These are phyloP conservation scores for Drosophila anomelani DNA, from an alignment of 2,888 invertebrate genomes.

Conservation along the genomic window DNA sequence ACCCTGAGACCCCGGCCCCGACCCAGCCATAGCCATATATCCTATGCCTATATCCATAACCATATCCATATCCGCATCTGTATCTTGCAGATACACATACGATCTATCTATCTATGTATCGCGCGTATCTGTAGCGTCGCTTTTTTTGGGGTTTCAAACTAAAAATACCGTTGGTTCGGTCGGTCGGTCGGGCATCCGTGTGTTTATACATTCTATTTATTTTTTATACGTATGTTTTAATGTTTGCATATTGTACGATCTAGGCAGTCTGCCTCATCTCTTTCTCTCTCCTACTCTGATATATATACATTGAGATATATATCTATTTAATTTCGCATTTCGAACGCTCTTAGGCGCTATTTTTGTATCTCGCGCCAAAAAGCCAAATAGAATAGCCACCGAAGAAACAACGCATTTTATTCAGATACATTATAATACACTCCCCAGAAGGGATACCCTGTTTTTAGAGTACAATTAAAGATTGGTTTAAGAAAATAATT, in stretches of 20 bases:
- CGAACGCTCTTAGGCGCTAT: conserved; percentile 52
- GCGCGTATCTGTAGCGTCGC: conserved; percentile 22
- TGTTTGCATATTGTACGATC: conserved; percentile 45
- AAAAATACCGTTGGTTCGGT: conserved; percentile 50
- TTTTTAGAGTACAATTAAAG: not conserved
- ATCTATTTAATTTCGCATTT: conserved; percentile 70
- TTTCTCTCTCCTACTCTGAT: not conserved
- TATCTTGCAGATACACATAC: not conserved
- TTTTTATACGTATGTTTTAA: conserved; percentile 41
- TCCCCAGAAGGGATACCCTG: not conserved
- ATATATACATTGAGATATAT: conserved; percentile 39
- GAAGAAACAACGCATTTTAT: conserved; percentile 58
- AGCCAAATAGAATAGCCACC: conserved; percentile 13
- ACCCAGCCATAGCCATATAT: not conserved
- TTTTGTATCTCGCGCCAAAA: conserved; percentile 54
- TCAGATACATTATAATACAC: conserved; percentile 22
- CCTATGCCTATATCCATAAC: not conserved
- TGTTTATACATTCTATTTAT: conserved; percentile 64
- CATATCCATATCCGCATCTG: conserved; percentile 1
- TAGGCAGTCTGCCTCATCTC: conserved; percentile 19
- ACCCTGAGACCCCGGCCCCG: not conserved
- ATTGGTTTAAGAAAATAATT: not conserved
- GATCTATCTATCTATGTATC: conserved; percentile 15
- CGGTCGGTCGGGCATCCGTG: conserved; percentile 36
- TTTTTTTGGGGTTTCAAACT: conserved; percentile 35